Conservation (phyloP, 2,888 invertebrate species). For the Thymelicus acteon region DNA sequence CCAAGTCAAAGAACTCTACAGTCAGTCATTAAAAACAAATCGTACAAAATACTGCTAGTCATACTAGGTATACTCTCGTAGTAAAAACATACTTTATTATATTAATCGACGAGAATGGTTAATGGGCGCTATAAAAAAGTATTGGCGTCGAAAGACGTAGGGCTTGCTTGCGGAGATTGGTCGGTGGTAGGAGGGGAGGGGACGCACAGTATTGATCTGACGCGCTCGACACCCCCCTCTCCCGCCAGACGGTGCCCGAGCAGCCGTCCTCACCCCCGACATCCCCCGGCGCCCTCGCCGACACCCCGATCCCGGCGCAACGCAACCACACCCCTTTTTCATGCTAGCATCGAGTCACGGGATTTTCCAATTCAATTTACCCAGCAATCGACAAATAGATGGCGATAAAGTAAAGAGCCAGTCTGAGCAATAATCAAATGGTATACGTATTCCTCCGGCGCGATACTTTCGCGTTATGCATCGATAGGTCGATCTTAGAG, state of each 20-base stretch:
- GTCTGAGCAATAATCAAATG: conserved; percentile 18
- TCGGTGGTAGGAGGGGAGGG: conserved; percentile 59
- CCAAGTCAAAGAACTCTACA: conserved; percentile 13
- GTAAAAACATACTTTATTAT: conserved; percentile 74
- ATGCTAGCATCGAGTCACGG: conserved; percentile 76
- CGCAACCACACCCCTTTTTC: conserved; percentile 82
- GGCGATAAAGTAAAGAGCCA: conserved; percentile 34
- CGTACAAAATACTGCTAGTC: conserved; percentile 50
- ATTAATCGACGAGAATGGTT: conserved; percentile 79
- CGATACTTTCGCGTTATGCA: conserved; percentile 17
- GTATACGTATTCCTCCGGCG: conserved; percentile 11
- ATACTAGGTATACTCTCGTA: conserved; percentile 35
- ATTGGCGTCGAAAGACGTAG: conserved; percentile 82
- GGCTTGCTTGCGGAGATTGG: conserved; percentile 77
- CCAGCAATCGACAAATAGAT: conserved; percentile 59
- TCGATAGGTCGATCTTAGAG: conserved; percentile 18
- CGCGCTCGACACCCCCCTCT: conserved; percentile 47
- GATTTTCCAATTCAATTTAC: conserved; percentile 82
- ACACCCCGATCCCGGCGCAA: conserved; percentile 66
- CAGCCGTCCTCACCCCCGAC: conserved; percentile 61
- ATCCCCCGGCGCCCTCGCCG: conserved; percentile 46
- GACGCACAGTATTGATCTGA: conserved; percentile 59
- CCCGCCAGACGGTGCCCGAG: conserved; percentile 75
- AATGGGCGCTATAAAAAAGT: conserved; percentile 81
- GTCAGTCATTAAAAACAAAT: conserved; percentile 41